Evolutionary conservation across 2,113 vertebrate species (phyloP).

Genomic region (Carlito syrichta): DNA sequence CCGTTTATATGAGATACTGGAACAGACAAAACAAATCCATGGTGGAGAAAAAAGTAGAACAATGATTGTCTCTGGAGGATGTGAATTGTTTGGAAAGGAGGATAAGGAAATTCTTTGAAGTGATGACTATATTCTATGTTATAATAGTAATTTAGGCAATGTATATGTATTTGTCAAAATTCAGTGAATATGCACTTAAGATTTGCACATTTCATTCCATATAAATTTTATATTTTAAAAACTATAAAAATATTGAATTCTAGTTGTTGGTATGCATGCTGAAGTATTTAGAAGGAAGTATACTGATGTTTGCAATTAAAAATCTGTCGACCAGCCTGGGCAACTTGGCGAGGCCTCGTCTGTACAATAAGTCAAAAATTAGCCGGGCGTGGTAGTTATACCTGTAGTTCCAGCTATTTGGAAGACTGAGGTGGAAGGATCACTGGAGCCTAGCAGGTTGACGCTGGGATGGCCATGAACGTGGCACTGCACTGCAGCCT

Average conservation of each 20-base stretch:
- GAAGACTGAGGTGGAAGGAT: no score
- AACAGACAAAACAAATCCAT: neutral
- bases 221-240: neutral
- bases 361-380: no score
- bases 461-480: no score
- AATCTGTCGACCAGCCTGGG: no score
- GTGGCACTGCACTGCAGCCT: no score
- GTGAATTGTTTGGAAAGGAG: neutral
- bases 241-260: neutral
- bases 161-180: neutral
- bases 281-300: neutral
- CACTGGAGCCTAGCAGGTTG: no score
- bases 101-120: neutral
- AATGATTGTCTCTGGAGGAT: neutral
- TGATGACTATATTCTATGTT: neutral
- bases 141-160: neutral
- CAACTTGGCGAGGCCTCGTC: no score
- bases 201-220: neutral
- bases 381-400: no score
- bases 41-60: neutral
- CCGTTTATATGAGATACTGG: neutral
- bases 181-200: neutral
- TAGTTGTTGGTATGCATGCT: neutral
- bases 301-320: neutral
- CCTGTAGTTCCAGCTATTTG: no score